phyloP scores from a whole-genome alignment of 2,797 vertebrate species.

The Microctenopoma lineatum region DNA sequence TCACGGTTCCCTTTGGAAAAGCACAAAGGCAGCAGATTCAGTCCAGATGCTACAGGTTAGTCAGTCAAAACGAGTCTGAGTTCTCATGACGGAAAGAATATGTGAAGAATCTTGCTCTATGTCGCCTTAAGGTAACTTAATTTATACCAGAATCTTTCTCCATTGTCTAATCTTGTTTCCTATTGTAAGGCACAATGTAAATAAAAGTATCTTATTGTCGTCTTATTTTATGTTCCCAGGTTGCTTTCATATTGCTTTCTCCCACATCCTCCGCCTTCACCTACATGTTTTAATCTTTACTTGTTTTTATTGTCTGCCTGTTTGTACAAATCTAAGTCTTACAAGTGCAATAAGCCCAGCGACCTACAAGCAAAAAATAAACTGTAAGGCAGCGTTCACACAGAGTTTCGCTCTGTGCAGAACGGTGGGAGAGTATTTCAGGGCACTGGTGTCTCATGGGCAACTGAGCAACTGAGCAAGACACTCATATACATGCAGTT shows the following conservation, averaged over 20 bases:
- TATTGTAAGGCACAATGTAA: slow-evolving; percentile 10
- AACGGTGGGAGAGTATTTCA: too few species aligned
- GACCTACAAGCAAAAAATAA: too few species aligned
- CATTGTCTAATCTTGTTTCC: background rate
- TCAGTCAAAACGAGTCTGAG: slow-evolving; percentile 27
- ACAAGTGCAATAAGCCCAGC: background rate
- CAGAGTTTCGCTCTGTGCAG: too few species aligned
- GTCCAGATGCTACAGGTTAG: slow-evolving; percentile 71
- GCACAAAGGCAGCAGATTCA: slow-evolving; percentile 48
- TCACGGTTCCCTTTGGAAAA: slow-evolving; percentile 25
- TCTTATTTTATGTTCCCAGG: background rate
- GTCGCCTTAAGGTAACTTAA: background rate
- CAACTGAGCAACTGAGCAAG: too few species aligned
- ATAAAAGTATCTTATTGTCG: slow-evolving; percentile 2
- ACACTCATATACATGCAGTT: too few species aligned
- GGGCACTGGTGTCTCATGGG: too few species aligned
- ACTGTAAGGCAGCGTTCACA: too few species aligned
- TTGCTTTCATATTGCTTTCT: slow-evolving; percentile 12
- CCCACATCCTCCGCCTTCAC: slow-evolving; percentile 17
- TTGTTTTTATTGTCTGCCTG: background rate
- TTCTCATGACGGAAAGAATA: slow-evolving; percentile 41
- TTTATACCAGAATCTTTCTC: background rate
- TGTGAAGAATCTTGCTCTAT: background rate
- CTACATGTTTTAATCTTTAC: slow-evolving; percentile 20
- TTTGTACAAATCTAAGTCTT: background rate